Percentiles rank a stretch among this genome's conserved stretches.
phyloP scores from a whole-genome alignment of 1,140 invertebrate species.

The Papilio dardanus region DNA sequence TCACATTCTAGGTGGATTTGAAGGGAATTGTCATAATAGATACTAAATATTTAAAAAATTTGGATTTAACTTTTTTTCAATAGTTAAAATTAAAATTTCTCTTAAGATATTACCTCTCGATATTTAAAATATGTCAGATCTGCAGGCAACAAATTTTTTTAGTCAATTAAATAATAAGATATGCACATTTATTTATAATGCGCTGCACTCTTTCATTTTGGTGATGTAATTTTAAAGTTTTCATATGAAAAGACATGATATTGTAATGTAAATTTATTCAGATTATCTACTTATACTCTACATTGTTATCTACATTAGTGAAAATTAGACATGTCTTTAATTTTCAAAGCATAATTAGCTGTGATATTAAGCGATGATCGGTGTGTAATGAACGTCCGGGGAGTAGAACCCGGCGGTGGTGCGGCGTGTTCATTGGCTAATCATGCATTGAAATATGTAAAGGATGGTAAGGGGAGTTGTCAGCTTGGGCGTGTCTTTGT shows the following conservation, averaged over 20 bases:
- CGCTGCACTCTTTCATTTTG: constrained; percentile 83
- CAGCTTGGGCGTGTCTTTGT: constrained; percentile 80
- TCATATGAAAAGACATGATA: constrained; percentile 82
- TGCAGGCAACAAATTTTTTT: constrained; percentile 84
- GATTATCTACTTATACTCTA: constrained; percentile 82
- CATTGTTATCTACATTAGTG: constrained; percentile 82
- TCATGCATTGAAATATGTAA: constrained; percentile 82
- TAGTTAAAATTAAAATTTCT: constrained; percentile 82
- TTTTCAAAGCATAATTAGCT: constrained; percentile 83
- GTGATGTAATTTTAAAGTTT: constrained; percentile 82
- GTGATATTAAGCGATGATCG: constrained; percentile 81
- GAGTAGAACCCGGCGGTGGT: constrained; percentile 78
- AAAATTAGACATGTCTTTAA: constrained; percentile 82
- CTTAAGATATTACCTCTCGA: constrained; percentile 82
- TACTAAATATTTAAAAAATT: constrained; percentile 81
- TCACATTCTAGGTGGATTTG: constrained; percentile 81
- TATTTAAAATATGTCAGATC: constrained; percentile 82
- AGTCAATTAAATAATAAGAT: constrained; percentile 84
- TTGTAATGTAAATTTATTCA: constrained; percentile 82
- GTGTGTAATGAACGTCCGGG: constrained; percentile 82
- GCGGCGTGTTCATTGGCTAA: constrained; percentile 81
- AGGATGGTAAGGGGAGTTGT: constrained; percentile 73
- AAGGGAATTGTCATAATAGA: constrained; percentile 81
- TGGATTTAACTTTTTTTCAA: constrained; percentile 81
- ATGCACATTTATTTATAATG: constrained; percentile 84